These are phyloP conservation scores for Tuta absoluta DNA, from an alignment of 2,888 invertebrate genomes.

Conservation along the genomic window DNA sequence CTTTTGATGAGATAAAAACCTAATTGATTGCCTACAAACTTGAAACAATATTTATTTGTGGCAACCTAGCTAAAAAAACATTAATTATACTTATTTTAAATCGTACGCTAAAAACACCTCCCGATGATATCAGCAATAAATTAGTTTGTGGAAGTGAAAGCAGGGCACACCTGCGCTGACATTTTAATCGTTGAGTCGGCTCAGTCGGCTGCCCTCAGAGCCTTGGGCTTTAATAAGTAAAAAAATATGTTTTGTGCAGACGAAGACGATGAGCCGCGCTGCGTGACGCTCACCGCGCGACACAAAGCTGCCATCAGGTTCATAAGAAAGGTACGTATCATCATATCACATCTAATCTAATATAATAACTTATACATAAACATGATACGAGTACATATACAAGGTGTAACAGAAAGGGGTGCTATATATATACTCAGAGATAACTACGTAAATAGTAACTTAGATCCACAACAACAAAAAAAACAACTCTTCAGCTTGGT, in stretches of 20 bases:
- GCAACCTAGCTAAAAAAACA: no score
- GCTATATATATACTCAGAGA: no score
- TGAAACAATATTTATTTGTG: background rate
- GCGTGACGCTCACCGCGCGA: conserved; percentile 89
- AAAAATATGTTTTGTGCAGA: conserved; percentile 73
- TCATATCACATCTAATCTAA: background rate
- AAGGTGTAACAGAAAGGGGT: background rate
- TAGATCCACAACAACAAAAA: no score
- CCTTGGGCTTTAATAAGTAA: conserved; percentile 24
- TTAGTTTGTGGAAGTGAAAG: background rate
- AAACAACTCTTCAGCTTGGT: background rate
- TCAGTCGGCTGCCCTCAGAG: conserved; percentile 8
- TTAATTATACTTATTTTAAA: background rate
- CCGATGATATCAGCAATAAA: background rate
- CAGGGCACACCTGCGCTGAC: conserved; percentile 17
- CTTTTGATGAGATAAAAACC: background rate
- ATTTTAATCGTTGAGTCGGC: conserved; percentile 16
- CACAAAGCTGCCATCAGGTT: conserved; percentile 95
- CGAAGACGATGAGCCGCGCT: conserved; percentile 91
- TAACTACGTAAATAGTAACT: no score
- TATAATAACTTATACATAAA: background rate
- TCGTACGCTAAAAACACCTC: background rate
- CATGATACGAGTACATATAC: background rate
- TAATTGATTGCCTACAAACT: background rate
- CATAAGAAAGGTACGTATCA: conserved; percentile 89